Base-by-base conservation (phyloP, 2,113 vertebrate genomes). In the Hemichromis elongatus region DNA sequence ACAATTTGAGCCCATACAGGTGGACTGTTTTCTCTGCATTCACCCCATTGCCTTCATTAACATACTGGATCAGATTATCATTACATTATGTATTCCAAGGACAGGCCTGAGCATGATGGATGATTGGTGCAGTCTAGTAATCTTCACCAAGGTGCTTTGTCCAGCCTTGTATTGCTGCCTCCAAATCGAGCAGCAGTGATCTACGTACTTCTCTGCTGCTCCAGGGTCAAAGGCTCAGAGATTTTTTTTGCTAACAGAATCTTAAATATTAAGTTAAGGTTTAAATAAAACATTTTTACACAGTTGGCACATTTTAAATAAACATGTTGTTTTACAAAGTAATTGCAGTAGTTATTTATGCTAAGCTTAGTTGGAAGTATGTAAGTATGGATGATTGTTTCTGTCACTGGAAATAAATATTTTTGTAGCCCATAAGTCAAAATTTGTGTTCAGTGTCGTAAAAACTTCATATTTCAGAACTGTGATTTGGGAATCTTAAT, bases 61-160 rank as follows among this genome's bases (percentile, higher is more conserved):
- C 90, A 92, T 93, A 77, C 68, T 5, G 86, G 89, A 92, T 91
- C 89, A 91, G 92, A 91, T 92, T 88, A 89, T 93, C 90, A 84
- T 89, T 80, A 86, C 88, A 93, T 91, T 90, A 92, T 88, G 84
- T 90, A 92, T 93, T 90, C 90, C 87, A 93, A 90, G 90, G 89
- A 83, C 92, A 21, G 79, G 75, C 80, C 50, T 45, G 53, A 50
- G 87, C 50, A 50, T 90, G 92, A 90, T 88, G 89, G 89, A 93
- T 90, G 89, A 84, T 85, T 88, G 89, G 66, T 87, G 92, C 87
- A 88, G 87, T 82, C 73, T 47, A 80, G 85, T 88, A 84, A 90
- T 90, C 90, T 90, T 55, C 70, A 86, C 81, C 90, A 84, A 89
- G 88, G 88, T 82, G 81, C 83, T 90, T 86, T 78, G 81, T 89